A percentile compares a stretch with the other conserved stretches of the same genome.
These are phyloP conservation scores for Knipowitschia caucasica DNA, from an alignment of 2,797 vertebrate species.

Conservation along the genomic window DNA sequence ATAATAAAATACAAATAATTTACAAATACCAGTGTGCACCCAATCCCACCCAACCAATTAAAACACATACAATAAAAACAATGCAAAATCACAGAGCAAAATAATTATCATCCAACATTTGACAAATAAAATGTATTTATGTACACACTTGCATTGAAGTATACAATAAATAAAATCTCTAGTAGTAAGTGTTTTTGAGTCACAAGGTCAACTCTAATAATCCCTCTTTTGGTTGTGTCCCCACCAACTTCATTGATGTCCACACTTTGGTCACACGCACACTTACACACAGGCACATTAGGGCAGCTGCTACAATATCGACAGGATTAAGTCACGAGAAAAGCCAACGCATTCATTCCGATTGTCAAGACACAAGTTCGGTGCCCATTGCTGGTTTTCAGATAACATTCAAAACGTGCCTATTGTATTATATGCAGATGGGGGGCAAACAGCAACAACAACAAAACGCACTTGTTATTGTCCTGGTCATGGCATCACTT, in stretches of 20 bases:
- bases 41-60: constrained; percentile 6
- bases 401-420: background rate
- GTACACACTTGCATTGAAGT: constrained; percentile 68
- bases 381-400: constrained; percentile 16
- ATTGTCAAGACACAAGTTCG: constrained; percentile 50
- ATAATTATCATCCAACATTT: constrained; percentile 18
- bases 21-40: constrained; percentile 3
- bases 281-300: background rate
- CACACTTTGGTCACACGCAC: constrained; percentile 41
- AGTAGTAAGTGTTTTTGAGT: constrained; percentile 50
- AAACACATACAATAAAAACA: constrained; percentile 14
- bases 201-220: constrained; percentile 37
- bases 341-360: constrained; percentile 42
- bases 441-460: background rate
- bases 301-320: background rate
- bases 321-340: background rate
- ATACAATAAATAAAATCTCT: constrained; percentile 81
- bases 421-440: background rate
- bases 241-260: constrained; percentile 28
- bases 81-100: constrained; percentile 41
- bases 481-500: too few species aligned
- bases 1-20: background rate
- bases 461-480: background rate
- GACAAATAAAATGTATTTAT: constrained; percentile 23
- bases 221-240: constrained; percentile 53